Evolutionary conservation across 1,140 invertebrate species (phyloP).

Genomic region (Subanguina moxae): DNA sequence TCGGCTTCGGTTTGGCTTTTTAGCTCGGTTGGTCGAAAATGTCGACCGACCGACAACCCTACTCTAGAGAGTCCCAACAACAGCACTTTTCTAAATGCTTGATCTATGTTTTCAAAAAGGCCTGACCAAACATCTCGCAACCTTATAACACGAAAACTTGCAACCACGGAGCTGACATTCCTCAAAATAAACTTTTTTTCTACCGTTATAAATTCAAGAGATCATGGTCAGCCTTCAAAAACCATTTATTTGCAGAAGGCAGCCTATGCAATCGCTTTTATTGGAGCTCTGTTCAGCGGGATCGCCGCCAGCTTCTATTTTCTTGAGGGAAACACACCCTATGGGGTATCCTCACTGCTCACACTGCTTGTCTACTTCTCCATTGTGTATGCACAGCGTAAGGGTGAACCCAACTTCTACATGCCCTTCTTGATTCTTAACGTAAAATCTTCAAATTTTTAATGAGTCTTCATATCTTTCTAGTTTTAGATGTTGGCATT

Average conservation of each 20-base stretch:
- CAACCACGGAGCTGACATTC: no score
- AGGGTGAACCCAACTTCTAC: neutral
- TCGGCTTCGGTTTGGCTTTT: no score
- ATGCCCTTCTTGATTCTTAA: neutral
- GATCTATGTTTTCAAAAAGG: no score
- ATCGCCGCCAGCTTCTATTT: neutral
- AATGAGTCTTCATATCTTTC: neutral
- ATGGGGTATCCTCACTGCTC: neutral
- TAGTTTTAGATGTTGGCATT: neutral
- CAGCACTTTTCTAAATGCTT: no score
- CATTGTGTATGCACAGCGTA: constrained; percentile 1
- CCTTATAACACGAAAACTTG: no score
- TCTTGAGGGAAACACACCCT: neutral
- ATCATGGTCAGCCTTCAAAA: no score
- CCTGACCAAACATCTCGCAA: no score
- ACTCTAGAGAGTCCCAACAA: no score
- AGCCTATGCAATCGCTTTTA: neutral
- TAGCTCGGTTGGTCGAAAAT: no score
- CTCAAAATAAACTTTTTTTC: no score
- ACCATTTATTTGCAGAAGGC: neutral
- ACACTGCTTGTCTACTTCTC: neutral
- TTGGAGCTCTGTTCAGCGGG: neutral
- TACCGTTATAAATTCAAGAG: no score
- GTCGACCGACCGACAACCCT: no score
- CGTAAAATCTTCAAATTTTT: neutral